A percentile compares a stretch with the other conserved stretches of the same genome.
Evolutionary conservation across 2,888 invertebrate species (phyloP).

Genomic region (Clistopyga incitator): DNA sequence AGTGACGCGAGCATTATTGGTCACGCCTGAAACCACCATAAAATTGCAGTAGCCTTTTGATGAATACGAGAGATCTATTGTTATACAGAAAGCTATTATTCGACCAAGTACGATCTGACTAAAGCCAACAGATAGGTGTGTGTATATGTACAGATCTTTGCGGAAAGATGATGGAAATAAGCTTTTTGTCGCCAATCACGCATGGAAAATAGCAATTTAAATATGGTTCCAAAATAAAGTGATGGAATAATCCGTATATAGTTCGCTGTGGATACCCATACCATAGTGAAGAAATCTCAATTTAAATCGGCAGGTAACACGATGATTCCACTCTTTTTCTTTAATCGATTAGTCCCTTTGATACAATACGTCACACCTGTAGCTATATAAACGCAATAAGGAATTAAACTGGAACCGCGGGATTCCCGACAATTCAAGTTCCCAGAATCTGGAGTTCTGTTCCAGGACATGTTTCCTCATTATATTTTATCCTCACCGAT

Average conservation of each 20-base stretch:
- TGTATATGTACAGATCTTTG: neutral
- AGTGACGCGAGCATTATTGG: slow-evolving; percentile 41
- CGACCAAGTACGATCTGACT: neutral
- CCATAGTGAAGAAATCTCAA: neutral
- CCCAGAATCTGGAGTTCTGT: neutral
- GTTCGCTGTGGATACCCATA: too few species aligned
- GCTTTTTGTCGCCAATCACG: neutral
- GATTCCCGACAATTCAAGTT: neutral
- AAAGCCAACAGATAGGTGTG: slow-evolving; percentile 1
- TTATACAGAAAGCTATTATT: slow-evolving; percentile 16
- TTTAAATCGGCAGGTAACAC: too few species aligned
- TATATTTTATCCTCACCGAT: neutral
- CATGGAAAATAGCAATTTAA: neutral
- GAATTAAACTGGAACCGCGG: neutral
- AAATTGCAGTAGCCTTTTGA: slow-evolving; percentile 42
- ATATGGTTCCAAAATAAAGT: neutral
- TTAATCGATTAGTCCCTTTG: neutral
- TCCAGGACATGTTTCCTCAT: neutral
- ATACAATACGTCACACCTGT: neutral
- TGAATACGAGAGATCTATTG: slow-evolving; percentile 25
- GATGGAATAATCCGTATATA: too few species aligned
- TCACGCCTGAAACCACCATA: slow-evolving; percentile 42
- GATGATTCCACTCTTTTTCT: too few species aligned
- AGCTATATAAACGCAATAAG: neutral
- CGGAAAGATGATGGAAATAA: neutral